phyloP scores from a whole-genome alignment of 1,140 invertebrate genomes.

The Vanessa tameamea region DNA sequence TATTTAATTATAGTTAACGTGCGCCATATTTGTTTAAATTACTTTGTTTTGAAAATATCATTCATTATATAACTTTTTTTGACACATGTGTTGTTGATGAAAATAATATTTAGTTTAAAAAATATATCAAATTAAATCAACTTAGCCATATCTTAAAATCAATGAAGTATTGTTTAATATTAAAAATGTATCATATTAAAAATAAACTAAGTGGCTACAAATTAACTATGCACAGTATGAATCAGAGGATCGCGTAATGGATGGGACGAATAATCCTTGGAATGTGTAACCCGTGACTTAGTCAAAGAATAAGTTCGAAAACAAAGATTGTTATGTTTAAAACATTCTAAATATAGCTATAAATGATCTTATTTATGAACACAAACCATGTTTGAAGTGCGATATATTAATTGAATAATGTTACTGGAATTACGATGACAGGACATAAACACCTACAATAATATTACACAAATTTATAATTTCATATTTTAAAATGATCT shows the following conservation, averaged over 20 bases:
- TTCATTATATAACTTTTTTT: too few species aligned
- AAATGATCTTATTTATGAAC: conserved; percentile 29
- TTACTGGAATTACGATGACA: too few species aligned
- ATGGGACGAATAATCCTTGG: conserved; percentile 19
- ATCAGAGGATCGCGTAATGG: conserved; percentile 29
- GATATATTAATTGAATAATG: neutral
- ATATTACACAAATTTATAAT: too few species aligned
- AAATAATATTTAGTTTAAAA: too few species aligned
- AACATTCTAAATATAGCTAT: conserved; percentile 34
- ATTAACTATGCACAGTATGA: conserved; percentile 20
- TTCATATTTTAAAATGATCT: too few species aligned
- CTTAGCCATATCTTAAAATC: neutral
- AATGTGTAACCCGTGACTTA: conserved; percentile 24
- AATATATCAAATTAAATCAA: neutral
- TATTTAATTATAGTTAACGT: conserved; percentile 7
- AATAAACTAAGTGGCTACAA: neutral
- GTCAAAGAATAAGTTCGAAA: conserved; percentile 25
- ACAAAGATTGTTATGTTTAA: conserved; percentile 29
- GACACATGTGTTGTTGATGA: too few species aligned
- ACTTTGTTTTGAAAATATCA: neutral
- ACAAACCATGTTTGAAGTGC: conserved; percentile 5
- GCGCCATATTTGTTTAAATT: neutral
- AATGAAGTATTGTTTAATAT: neutral
- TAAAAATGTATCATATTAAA: too few species aligned
- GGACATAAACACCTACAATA: too few species aligned